These are phyloP conservation scores for Coreoperca whiteheadi DNA, from an alignment of 2,113 vertebrate species.

Conservation along the genomic window DNA sequence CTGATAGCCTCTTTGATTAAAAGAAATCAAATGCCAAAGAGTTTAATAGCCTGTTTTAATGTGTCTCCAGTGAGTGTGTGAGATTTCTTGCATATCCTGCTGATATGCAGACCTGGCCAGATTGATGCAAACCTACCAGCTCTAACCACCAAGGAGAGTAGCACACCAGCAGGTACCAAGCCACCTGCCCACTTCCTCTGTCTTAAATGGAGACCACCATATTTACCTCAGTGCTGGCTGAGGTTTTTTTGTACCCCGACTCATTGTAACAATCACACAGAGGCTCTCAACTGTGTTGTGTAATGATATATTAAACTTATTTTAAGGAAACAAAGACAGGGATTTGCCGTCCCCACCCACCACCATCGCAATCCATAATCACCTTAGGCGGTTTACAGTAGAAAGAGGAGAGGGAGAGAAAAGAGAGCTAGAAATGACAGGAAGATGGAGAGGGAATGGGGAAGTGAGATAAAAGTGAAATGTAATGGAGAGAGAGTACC, in stretches of 20 bases:
- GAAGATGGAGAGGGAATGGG: conserved; percentile 69
- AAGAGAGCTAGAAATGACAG: conserved; percentile 59
- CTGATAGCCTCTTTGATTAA: conserved; percentile 75
- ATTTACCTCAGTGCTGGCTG: conserved; percentile 15
- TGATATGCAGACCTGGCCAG: conserved; percentile 49
- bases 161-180: not conserved
- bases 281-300: conserved; percentile 38
- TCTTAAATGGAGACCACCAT: conserved; percentile 2
- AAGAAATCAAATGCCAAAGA: conserved; percentile 72
- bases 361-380: conserved; percentile 71
- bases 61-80: conserved; percentile 54
- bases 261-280: conserved; percentile 32
- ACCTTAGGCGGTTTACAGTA: conserved; percentile 71
- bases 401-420: conserved; percentile 55
- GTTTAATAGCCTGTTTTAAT: conserved; percentile 68
- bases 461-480: conserved; percentile 74
- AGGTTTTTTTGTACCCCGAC: conserved; percentile 7
- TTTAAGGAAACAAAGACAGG: conserved; percentile 70
- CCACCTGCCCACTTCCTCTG: not conserved
- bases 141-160: not conserved
- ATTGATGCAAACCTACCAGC: conserved; percentile 17
- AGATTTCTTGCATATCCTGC: conserved; percentile 47
- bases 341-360: conserved; percentile 64
- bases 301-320: conserved; percentile 71
- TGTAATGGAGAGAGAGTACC: conserved; percentile 73